Conservation (phyloP, 2,888 invertebrate species). For the Mamestra brassicae region DNA sequence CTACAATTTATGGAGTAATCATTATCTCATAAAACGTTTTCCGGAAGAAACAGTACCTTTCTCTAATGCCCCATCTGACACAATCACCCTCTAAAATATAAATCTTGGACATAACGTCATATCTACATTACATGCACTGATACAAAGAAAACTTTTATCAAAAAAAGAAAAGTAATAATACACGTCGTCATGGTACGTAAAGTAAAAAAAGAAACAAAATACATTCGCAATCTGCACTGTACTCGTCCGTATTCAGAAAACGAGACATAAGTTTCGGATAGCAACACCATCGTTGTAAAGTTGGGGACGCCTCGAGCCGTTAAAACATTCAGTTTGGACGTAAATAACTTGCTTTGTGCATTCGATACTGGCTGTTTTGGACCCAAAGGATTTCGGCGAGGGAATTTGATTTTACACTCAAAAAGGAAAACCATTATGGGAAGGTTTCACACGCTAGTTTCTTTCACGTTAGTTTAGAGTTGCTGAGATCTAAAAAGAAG, state of each 20-base stretch:
- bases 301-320: constrained; percentile 68
- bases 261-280: constrained; percentile 66
- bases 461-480: too few relatives aligned
- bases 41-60: too few relatives aligned
- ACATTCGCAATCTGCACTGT: constrained; percentile 39
- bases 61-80: background rate
- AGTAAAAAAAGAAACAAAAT: constrained; percentile 20
- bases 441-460: background rate
- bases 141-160: constrained; percentile 1
- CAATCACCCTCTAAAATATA: background rate
- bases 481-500: too few relatives aligned
- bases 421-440: background rate
- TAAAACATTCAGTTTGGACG: constrained; percentile 68
- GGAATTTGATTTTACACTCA: constrained; percentile 32
- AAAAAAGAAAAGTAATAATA: constrained; percentile 10
- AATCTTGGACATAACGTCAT: background rate
- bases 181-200: background rate
- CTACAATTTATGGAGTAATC: too few relatives aligned
- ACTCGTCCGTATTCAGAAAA: constrained; percentile 43
- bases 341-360: constrained; percentile 64
- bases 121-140: background rate
- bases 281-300: constrained; percentile 67
- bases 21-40: too few relatives aligned
- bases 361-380: constrained; percentile 30
- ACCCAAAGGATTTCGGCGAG: background rate